These are phyloP conservation scores for Drosophila prostipennis DNA, from an alignment of 2,888 invertebrate genomes.

Conservation along the genomic window DNA sequence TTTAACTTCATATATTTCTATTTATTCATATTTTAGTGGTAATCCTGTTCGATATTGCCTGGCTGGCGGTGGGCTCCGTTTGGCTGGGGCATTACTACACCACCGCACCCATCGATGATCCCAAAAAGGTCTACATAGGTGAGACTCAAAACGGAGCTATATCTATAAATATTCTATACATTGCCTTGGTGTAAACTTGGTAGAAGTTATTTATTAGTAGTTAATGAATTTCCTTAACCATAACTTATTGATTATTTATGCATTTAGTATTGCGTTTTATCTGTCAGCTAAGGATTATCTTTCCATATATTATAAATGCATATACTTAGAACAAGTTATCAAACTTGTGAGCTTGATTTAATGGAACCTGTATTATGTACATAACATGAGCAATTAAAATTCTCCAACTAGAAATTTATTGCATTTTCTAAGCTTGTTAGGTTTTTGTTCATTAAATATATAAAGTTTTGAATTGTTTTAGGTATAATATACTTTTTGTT, in stretches of 20 bases:
- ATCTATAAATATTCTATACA: too few relatives aligned
- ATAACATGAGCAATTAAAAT: background rate
- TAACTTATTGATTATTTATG: background rate
- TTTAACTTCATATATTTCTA: background rate
- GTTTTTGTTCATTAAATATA: too few relatives aligned
- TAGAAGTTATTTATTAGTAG: too few relatives aligned
- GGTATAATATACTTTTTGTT: too few relatives aligned
- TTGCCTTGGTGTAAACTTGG: background rate
- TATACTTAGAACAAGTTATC: background rate
- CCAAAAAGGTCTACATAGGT: constrained; percentile 91
- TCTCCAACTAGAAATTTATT: too few relatives aligned
- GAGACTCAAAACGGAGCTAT: constrained; percentile 71
- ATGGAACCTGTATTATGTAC: background rate
- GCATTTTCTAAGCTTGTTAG: too few relatives aligned
- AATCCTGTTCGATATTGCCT: constrained; percentile 89
- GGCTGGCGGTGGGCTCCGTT: constrained; percentile 89
- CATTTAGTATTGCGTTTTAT: background rate
- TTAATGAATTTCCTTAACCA: too few relatives aligned
- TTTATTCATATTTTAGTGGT: constrained; percentile 86
- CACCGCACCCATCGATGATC: constrained; percentile 88
- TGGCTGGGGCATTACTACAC: constrained; percentile 90
- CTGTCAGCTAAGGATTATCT: too few relatives aligned
- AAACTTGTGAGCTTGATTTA: background rate
- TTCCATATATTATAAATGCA: too few relatives aligned
- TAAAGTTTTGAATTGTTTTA: too few relatives aligned